These are phyloP conservation scores for Urocynchramus pylzowi DNA, from an alignment of 2,113 vertebrate genomes.

Conservation along the genomic window DNA sequence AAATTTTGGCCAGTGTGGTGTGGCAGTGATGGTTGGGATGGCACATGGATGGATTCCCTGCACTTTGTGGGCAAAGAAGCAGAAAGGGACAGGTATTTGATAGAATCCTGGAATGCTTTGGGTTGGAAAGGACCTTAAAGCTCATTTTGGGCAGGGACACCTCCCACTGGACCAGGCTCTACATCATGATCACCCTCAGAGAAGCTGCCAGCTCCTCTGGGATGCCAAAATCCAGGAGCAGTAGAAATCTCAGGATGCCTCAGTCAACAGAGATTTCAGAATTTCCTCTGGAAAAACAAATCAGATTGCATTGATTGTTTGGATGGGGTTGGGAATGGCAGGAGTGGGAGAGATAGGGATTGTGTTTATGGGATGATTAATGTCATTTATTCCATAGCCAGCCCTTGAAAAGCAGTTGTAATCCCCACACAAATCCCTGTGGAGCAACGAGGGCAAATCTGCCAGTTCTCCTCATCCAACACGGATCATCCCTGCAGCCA, in stretches of 20 bases:
- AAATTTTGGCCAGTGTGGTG: not conserved
- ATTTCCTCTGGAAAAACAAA: not conserved
- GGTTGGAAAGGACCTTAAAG: not conserved
- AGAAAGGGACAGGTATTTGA: not conserved
- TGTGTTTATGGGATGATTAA: not conserved
- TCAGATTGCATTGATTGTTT: not conserved
- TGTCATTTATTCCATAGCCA: not conserved
- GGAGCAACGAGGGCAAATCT: not conserved
- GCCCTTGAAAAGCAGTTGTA: not conserved
- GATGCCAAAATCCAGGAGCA: not conserved
- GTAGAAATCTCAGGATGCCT: not conserved
- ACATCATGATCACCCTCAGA: not conserved
- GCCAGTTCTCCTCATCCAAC: not conserved
- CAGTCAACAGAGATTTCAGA: not conserved
- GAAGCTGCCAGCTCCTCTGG: not conserved
- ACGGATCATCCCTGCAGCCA: not conserved
- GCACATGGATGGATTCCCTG: not conserved
- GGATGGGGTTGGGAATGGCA: not conserved
- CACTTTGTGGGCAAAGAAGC: not conserved
- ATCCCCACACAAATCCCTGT: not conserved
- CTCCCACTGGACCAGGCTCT: not conserved
- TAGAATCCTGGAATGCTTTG: not conserved
- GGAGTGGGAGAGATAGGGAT: not conserved
- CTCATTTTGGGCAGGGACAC: not conserved
- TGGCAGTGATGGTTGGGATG: not conserved